Evolutionary conservation across 2,888 invertebrate species (phyloP), one percentile per base, ranked within the genome.

Genomic region (Eristalinus sepulchralis): DNA sequence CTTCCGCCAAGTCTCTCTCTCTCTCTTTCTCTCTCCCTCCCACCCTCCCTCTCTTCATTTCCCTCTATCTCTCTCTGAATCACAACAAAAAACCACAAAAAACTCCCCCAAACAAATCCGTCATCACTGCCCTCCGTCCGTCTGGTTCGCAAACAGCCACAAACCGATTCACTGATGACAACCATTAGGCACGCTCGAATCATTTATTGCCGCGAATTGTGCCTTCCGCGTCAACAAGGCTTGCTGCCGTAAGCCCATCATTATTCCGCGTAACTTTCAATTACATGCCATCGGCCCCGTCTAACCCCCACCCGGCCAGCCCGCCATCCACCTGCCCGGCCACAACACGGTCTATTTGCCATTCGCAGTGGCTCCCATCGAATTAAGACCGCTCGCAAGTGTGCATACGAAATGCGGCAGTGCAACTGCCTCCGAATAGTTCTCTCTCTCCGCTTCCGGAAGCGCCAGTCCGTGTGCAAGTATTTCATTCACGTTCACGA

Each of bases 251-350:
- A 55, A 39, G 5, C 55, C 71, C 36, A 75, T 64, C 13, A 63
- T 17, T 63, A 75, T 75, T 75, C 68, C 39, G 34, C 68, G 75
- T 70, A 57, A 70, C 63, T 64, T 59, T 59, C 57, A 75, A 63
- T 75, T 57, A 80, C 36, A 47, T 8, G 47, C 47, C 47, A 17
- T 0, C 22, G 22, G 2, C 57, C n/a, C 2, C 39, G 8, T 13
- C 39, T 6, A 13, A 10, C 39, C 13, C 57, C 11, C 24, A 11
- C 24, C 22, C 22, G 55, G 4, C 22, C 55, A 6, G 8, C 11
- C 57, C 1, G 1, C 39, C 66, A 1, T 62, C 24, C 27, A 13
- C 57, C 68, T 36, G 39, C 34, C 33, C 24, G 53, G 17, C 3
- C 10, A 62, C 39, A 22, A 34, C 20, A 27, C 13, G 17, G 33